Conservation (phyloP, 92 coral and sea anemone species). For the Pocillopora grandis region DNA sequence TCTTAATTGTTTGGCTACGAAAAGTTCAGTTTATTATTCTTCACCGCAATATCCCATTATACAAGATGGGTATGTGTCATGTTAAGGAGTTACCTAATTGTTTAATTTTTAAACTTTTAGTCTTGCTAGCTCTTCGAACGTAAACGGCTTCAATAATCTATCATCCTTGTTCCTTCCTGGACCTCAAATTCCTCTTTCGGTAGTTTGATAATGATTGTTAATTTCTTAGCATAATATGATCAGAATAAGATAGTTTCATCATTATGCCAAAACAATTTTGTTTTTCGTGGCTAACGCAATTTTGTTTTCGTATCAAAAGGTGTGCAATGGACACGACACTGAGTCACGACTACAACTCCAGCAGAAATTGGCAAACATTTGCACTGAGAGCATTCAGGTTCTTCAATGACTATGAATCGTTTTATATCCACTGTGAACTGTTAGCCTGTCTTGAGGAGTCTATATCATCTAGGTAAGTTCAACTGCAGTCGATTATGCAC, state of each 20-base stretch:
- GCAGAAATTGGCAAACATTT: constrained; percentile 10
- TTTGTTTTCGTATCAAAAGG: neutral
- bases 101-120: too few species aligned
- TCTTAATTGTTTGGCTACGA: constrained; percentile 45
- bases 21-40: constrained; percentile 14
- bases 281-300: too few species aligned
- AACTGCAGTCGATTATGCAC: too few species aligned
- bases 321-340: constrained; percentile 44
- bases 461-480: constrained; percentile 32
- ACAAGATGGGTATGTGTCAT: constrained; percentile 32
- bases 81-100: too few species aligned
- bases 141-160: too few species aligned
- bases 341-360: constrained; percentile 27
- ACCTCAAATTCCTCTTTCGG: neutral
- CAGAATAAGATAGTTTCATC: too few species aligned
- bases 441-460: constrained; percentile 43
- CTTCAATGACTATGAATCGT: constrained; percentile 16
- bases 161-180: neutral
- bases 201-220: neutral
- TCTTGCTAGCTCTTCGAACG: too few species aligned
- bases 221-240: neutral
- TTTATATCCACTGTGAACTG: constrained; percentile 45
- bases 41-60: constrained; percentile 29
- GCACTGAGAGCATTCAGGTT: constrained; percentile 40
- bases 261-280: neutral